Evolutionary conservation across 2,797 vertebrate species (phyloP), one percentile per base, ranked within the genome.

Genomic region (Balearica regulorum): DNA sequence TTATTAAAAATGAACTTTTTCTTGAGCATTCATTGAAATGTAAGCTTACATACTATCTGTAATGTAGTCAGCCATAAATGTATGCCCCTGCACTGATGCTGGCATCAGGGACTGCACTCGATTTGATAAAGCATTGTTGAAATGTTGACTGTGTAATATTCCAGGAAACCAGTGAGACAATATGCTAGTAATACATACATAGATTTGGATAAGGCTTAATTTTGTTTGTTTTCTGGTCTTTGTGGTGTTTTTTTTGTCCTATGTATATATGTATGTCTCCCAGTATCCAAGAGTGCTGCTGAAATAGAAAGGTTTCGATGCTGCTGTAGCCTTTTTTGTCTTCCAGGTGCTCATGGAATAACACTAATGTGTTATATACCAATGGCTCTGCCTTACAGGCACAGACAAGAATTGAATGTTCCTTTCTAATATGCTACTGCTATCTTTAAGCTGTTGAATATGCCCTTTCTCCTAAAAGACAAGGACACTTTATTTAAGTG

Each of bases 401-500:
- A 61, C 28, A 31, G 51, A 61, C 31, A 57, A 89, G 80, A 92
- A 60, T 22, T 33, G n/a, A 76, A 37, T 87, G 29, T 86, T 95
- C 54, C 37, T 87, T 89, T 55, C 60, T 89, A 17, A 54, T 31
- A 54, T 22, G 78, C 75, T 89, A 79, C 71, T 49, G 21, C 39
- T 75, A 66, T 61, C 26, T 66, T 89, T 49, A 89, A 78, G 37
- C 65, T 86, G 86, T 83, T 92, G 71, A 94, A 90, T 77, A 75
- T 69, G 35, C 16, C 46, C 41, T 39, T 95, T 95, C 78, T 90
- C 87, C 81, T 93, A 76, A 86, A 53, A 89, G 87, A 88, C 77
- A 73, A 81, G 48, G 69, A 75, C 49, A 33, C 16, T 83, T 89
- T 62, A 46, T n/a, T 79, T 43, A 92, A 91, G 44, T 43, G 37